Conservation (phyloP, 2,888 invertebrate genomes). For the Graphium colonna region DNA sequence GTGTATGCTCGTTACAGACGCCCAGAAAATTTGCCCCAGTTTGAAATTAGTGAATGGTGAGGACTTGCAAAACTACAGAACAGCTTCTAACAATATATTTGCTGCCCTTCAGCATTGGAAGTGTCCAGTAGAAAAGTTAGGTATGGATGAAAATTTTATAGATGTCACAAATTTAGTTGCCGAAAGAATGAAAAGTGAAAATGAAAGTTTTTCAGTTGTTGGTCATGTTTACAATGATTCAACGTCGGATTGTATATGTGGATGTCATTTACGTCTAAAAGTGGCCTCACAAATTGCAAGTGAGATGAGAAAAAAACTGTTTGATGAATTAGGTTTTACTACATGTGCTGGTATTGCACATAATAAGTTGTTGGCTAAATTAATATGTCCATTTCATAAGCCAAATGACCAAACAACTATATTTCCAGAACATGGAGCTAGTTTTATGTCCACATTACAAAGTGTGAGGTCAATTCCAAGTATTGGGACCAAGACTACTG, state of each 20-base stretch:
- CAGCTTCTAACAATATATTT: slow-evolving; percentile 88
- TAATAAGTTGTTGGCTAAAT: slow-evolving; percentile 91
- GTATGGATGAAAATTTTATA: slow-evolving; percentile 91
- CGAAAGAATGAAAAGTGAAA: slow-evolving; percentile 66
- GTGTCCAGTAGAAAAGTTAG: slow-evolving; percentile 87
- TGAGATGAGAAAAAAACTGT: slow-evolving; percentile 86
- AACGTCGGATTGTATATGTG: slow-evolving; percentile 84
- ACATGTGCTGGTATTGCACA: slow-evolving; percentile 91
- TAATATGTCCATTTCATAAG: slow-evolving; percentile 86
- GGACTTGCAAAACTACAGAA: slow-evolving; percentile 89
- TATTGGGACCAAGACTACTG: slow-evolving; percentile 86
- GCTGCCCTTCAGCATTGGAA: slow-evolving; percentile 86
- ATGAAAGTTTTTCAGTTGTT: slow-evolving; percentile 55
- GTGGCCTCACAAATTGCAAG: slow-evolving; percentile 87
- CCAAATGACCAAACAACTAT: slow-evolving; percentile 91
- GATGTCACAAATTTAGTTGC: slow-evolving; percentile 87
- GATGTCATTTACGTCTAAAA: slow-evolving; percentile 84
- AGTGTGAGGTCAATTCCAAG: slow-evolving; percentile 85
- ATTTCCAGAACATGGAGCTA: slow-evolving; percentile 83
- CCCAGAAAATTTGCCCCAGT: slow-evolving; percentile 85
- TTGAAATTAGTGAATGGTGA: slow-evolving; percentile 90
- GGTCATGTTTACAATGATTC: slow-evolving; percentile 81
- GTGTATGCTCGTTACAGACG: slow-evolving; percentile 88
- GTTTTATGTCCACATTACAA: slow-evolving; percentile 83
- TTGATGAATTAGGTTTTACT: slow-evolving; percentile 85